phyloP scores from a whole-genome alignment of 2,113 vertebrate genomes.

The Hippocampus mohnikei region DNA sequence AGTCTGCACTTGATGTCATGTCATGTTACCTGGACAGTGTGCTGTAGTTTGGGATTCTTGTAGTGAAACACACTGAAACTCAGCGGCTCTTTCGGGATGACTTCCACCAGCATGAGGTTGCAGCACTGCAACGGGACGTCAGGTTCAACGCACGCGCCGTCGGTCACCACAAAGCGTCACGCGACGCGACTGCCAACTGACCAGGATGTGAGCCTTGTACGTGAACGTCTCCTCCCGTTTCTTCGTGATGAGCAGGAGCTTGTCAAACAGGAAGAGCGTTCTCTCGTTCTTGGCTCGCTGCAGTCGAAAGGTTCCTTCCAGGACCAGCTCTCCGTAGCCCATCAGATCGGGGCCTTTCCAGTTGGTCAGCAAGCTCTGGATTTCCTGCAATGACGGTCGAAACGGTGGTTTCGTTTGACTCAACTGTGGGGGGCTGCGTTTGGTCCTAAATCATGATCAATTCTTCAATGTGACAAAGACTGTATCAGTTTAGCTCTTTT shows the following conservation, averaged over 20 bases:
- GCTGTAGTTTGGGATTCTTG: slow-evolving; percentile 97
- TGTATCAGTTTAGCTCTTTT: too few relatives aligned
- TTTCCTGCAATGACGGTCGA: slow-evolving; percentile 76
- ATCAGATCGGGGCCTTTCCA: slow-evolving; percentile 98
- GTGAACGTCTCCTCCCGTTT: slow-evolving; percentile 91
- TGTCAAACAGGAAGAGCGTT: slow-evolving; percentile 94
- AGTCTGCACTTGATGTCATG: neutral
- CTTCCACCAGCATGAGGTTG: slow-evolving; percentile 98
- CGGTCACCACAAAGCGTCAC: neutral
- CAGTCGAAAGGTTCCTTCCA: slow-evolving; percentile 94
- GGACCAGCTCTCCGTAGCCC: slow-evolving; percentile 91
- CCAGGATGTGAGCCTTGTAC: slow-evolving; percentile 96
- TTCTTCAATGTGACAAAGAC: too few relatives aligned
- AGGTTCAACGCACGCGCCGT: neutral
- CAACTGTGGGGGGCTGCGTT: too few relatives aligned
- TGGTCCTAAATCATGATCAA: too few relatives aligned
- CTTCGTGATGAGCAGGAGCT: slow-evolving; percentile 92
- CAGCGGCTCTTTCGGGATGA: slow-evolving; percentile 93
- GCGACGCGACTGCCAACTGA: slow-evolving; percentile 52
- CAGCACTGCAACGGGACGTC: slow-evolving; percentile 78
- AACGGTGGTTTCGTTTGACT: neutral
- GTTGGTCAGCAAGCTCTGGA: slow-evolving; percentile 94
- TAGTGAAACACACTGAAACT: slow-evolving; percentile 98
- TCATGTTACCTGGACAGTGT: slow-evolving; percentile 90
- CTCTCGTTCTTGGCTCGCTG: slow-evolving; percentile 96